Percentiles rank a stretch among this genome's conserved stretches.
Conservation (phyloP, 2,113 vertebrate species). For the Lycaon pictus region DNA sequence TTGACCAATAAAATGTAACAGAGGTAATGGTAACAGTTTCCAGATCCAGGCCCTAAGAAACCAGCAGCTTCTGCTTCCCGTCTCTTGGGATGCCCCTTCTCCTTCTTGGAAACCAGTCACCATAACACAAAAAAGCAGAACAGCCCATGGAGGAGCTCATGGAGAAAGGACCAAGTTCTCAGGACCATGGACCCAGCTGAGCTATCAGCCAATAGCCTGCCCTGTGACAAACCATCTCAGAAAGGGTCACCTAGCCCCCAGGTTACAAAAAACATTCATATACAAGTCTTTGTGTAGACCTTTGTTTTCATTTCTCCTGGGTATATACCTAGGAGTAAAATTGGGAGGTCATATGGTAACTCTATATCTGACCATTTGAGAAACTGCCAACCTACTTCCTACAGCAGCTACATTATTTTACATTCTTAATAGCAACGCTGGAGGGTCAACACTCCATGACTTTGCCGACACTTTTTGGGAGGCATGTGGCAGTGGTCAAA, state of each 20-base stretch:
- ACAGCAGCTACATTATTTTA: not conserved
- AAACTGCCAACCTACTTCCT: not conserved
- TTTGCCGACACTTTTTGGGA: not conserved
- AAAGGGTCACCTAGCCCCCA: not conserved
- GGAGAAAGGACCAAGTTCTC: not conserved
- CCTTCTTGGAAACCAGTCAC: not conserved
- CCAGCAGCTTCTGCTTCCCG: not conserved
- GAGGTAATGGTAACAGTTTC: not conserved
- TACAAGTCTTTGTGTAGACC: not conserved
- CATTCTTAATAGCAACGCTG: no score
- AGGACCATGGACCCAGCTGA: not conserved
- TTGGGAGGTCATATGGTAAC: not conserved
- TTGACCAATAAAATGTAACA: not conserved
- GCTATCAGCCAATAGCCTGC: not conserved
- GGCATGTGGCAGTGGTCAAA: no score
- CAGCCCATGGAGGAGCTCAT: not conserved
- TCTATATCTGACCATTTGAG: not conserved
- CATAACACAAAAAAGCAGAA: not conserved
- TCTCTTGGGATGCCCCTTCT: not conserved
- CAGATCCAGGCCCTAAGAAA: not conserved
- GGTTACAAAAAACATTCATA: not conserved
- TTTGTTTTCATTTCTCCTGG: not conserved
- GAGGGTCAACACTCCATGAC: not conserved
- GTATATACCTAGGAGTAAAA: not conserved
- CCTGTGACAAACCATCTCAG: not conserved